Evolutionary conservation across 2,797 vertebrate genomes (phyloP), one percentile per base, ranked within the genome.

Genomic region (Mastacembelus armatus): DNA sequence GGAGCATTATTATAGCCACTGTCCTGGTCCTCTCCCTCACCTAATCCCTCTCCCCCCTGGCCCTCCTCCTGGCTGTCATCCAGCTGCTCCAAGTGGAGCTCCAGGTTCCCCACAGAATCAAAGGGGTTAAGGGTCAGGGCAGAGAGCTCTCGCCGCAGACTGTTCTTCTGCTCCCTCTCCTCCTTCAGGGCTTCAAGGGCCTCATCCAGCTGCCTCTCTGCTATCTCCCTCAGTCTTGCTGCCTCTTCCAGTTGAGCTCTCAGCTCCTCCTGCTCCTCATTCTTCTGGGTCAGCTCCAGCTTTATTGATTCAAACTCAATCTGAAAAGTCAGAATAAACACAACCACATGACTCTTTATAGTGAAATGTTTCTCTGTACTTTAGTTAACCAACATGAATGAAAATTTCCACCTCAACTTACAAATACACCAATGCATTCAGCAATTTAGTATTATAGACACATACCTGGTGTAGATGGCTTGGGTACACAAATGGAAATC

Each of bases 241-340:
- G 92, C 90, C 84, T 96, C 95, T 3, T 95, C 94, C 72, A 94
- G 60, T 82, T 95, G 94, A 5, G 75, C 88, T 19, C 92, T 89
- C 59, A 93, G 79, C 35, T 94, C 83, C 3, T 94, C 94, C 52
- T 92, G 90, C 70, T 95, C 94, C 74, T 96, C 95, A 2, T 94
- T 94, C 81, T 94, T 94, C 45, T 94, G 92, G 45, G 88, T 94
- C 54, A 96, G 56, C 63, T 95, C 95, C 55, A 94, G 91, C 79
- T 95, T 96, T 55, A 95, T 57, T 0, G 94, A 91, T 89, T 96
- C 95, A 81, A 95, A 96, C 84, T 96, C 95, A 54, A 96, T 93
- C 95, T 96, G 81, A 21, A 66, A 68, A 4, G 26, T 12, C 8
- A 61, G n/a, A 36, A 65, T 9, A 12, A 43, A 29, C 21, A 66